These are phyloP conservation scores for Halcyon malimbica DNA, from an alignment of 2,113 vertebrate genomes.

Conservation along the genomic window DNA sequence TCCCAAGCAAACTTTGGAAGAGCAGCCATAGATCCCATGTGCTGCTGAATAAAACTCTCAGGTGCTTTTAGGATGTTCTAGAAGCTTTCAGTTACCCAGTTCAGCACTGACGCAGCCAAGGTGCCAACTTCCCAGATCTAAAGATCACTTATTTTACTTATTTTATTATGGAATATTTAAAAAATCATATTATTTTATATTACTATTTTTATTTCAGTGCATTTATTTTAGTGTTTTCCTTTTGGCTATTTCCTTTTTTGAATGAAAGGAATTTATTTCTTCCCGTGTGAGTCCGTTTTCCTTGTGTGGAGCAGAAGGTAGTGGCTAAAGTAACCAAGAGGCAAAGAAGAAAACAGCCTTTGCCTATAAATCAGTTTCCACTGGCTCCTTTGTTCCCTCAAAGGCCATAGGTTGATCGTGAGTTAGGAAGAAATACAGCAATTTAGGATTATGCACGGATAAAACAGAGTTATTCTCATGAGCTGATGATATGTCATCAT, in stretches of 20 bases:
- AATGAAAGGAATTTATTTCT: not conserved
- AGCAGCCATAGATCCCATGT: accelerated
- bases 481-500: not conserved
- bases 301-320: not conserved
- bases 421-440: slow-evolving; percentile 24
- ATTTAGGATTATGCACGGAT: slow-evolving; percentile 26
- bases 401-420: not conserved
- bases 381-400: slow-evolving; percentile 5
- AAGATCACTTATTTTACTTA: not conserved
- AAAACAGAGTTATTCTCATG: slow-evolving; percentile 6
- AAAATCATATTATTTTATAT: not conserved
- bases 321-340: not conserved
- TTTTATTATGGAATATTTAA: not conserved
- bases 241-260: not conserved
- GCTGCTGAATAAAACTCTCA: not conserved
- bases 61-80: not conserved
- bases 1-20: not conserved
- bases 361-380: slow-evolving; percentile 28
- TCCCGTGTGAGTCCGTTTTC: not conserved
- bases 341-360: slow-evolving; percentile 1
- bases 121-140: not conserved
- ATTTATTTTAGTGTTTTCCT: not conserved
- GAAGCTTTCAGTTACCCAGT: not conserved
- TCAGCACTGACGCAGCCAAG: not conserved
- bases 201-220: not conserved